Percentiles rank a stretch among this genome's conserved stretches.
Evolutionary conservation across 2,888 invertebrate genomes (phyloP).

Genomic region (Diarsia brunnea): DNA sequence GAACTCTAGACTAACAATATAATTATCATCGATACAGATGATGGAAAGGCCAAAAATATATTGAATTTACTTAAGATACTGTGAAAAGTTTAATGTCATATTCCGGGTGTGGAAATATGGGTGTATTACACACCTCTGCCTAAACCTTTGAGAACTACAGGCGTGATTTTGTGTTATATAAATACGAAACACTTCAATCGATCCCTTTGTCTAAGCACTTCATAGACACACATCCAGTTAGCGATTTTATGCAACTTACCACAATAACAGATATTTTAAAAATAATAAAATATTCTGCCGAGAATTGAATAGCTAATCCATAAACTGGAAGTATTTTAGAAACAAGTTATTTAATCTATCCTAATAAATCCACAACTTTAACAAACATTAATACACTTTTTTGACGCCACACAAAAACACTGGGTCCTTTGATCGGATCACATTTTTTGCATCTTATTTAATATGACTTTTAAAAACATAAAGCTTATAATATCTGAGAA

Average conservation of each 20-base stretch:
- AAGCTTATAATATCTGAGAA: slow-evolving; percentile 47
- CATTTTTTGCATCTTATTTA: slow-evolving; percentile 28
- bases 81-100: neutral
- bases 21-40: neutral
- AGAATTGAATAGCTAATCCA: neutral
- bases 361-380: neutral
- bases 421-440: slow-evolving; percentile 1
- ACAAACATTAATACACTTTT: neutral
- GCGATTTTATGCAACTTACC: neutral
- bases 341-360: neutral
- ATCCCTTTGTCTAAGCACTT: too few relatives aligned
- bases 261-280: neutral
- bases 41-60: neutral
- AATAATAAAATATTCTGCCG: neutral
- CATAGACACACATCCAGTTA: neutral
- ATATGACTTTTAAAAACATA: slow-evolving; percentile 32
- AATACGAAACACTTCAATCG: too few relatives aligned
- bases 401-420: slow-evolving; percentile 12
- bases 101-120: neutral
- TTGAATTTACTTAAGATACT: neutral
- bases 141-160: too few relatives aligned
- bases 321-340: neutral
- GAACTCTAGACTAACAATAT: too few relatives aligned
- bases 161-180: too few relatives aligned
- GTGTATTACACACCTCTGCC: too few relatives aligned